Base-by-base conservation (phyloP, 2,113 vertebrate species). In the Platichthys stellatus region DNA sequence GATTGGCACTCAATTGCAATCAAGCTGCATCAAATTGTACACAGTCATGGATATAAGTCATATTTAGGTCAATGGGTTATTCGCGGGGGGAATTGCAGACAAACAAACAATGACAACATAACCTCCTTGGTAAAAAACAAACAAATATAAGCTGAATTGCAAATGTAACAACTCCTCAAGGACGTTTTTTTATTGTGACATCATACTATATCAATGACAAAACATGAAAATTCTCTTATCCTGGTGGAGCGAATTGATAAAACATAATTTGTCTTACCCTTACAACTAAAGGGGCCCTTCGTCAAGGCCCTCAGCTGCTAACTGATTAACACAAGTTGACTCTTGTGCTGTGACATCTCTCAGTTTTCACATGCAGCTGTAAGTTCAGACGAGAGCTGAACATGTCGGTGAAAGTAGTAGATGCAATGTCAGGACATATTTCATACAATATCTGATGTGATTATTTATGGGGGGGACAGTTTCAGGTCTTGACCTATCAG, bases 401-500 rank as follows among this genome's bases (percentile, higher is more conserved):
- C 31, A 69, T 84, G 23, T 59, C 28, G n/a, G 49, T 70, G 57
- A 70, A 51, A 60, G 67, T 56, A 64, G 62, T 60, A 51, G 62
- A 65, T 62, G 49, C 65, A 86, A 79, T 81, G 45, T 73, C 59
- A 23, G 54, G 18, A 66, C 69, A 82, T 49, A 56, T 84, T 80
- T 57, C 31, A 61, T 72, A 81, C 57, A 76, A 45, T 66, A 60
- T 74, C 61, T 78, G 49, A 63, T 76, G 47, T 54, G 64, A 78
- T 78, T 78, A 68, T 80, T 79, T 66, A 69, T 66, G 26, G 23
- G 24, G 31, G 76, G 47, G 67, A 51, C 74, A 83, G 59, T 79
- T 88, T 83, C 74, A 45, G 69, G 80, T 87, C 45, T 6, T 70
- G 78, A 83, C 74, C 80, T 57, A 76, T 57, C 68, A 62, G 49